Conservation (phyloP, 2,888 invertebrate species). For the Cephonodes hylas region DNA sequence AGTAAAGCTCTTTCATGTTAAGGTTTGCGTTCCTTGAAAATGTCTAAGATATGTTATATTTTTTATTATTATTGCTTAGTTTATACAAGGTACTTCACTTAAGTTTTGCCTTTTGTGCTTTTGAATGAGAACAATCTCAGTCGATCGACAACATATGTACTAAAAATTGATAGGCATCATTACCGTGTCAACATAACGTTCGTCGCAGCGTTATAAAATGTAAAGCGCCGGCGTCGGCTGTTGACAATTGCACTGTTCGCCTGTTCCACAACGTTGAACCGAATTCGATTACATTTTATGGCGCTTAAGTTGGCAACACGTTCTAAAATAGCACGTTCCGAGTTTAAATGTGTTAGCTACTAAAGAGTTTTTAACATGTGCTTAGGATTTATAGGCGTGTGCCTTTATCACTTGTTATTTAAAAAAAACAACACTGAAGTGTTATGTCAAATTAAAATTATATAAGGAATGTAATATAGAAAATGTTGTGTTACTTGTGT, state of each 20-base stretch:
- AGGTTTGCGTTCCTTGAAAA: no score
- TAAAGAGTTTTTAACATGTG: slow-evolving; percentile 18
- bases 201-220: slow-evolving; percentile 59
- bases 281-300: slow-evolving; percentile 76
- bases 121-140: not conserved
- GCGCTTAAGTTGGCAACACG: slow-evolving; percentile 58
- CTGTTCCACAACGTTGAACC: slow-evolving; percentile 51
- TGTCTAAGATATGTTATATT: no score
- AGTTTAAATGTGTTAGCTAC: slow-evolving; percentile 37
- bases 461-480: no score
- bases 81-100: no score
- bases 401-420: no score
- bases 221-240: slow-evolving; percentile 68
- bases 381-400: slow-evolving; percentile 29
- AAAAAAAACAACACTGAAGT: no score
- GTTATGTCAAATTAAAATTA: no score
- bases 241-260: slow-evolving; percentile 65
- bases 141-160: slow-evolving; percentile 22
- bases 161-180: slow-evolving; percentile 64
- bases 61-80: no score
- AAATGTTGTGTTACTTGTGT: no score
- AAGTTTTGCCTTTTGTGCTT: no score
- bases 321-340: slow-evolving; percentile 49
- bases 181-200: slow-evolving; percentile 58
- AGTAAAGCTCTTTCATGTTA: no score